Evolutionary conservation across 1,140 invertebrate genomes (phyloP).

Genomic region (Procambarus virginalis): DNA sequence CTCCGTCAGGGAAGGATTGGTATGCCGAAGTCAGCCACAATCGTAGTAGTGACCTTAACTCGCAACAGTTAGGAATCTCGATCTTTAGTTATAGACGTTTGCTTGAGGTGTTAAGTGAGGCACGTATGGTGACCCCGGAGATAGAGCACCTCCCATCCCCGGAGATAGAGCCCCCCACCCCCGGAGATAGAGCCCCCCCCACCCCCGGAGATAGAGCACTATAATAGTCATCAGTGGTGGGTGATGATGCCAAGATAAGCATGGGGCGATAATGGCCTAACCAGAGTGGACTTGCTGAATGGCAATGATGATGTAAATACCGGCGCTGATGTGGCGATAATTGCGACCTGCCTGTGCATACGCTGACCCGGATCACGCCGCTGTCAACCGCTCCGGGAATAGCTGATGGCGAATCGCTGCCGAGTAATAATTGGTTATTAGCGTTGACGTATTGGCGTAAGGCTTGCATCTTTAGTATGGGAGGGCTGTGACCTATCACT

Average conservation of each 20-base stretch:
- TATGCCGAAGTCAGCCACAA: not conserved
- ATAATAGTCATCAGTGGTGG: slow-evolving; percentile 17
- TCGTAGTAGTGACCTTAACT: not conserved
- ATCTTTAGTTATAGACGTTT: not conserved
- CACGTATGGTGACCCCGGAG: not conserved
- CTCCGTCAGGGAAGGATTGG: not conserved
- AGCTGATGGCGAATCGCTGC: not conserved
- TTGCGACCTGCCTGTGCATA: not conserved
- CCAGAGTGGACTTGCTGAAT: not conserved
- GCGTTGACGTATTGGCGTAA: not conserved
- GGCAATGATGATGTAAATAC: slow-evolving; percentile 18
- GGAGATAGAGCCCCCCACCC: too few species aligned
- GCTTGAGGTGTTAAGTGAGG: not conserved
- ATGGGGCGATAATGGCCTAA: slow-evolving; percentile 1
- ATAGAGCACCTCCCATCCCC: too few species aligned
- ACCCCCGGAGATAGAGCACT: too few species aligned
- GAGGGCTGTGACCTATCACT: too few species aligned
- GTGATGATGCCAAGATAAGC: slow-evolving; percentile 11
- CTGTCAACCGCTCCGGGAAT: not conserved
- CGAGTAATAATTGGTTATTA: not conserved
- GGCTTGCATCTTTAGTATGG: not conserved
- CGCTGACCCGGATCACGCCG: not conserved
- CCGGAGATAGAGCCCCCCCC: too few species aligned
- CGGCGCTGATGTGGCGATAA: slow-evolving; percentile 20
- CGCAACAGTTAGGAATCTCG: slow-evolving; percentile 4